Percentiles rank a stretch among this genome's conserved stretches.
These are phyloP conservation scores for Psettodes erumei DNA, from an alignment of 2,113 vertebrate genomes.

Conservation along the genomic window DNA sequence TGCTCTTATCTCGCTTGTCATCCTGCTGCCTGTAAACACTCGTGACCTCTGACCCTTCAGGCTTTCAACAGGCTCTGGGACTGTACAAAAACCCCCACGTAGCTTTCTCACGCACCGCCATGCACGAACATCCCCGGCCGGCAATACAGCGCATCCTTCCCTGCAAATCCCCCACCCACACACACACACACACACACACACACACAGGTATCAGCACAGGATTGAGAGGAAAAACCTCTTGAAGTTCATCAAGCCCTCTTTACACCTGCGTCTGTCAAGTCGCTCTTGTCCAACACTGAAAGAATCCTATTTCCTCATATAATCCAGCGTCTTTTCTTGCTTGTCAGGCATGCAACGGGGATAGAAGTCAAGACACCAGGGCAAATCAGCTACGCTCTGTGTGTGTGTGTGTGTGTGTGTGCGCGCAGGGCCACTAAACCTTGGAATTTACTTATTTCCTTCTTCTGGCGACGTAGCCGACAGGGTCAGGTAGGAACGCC, in stretches of 20 bases:
- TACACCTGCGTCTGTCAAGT: conserved; percentile 31
- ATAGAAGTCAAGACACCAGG: conserved; percentile 40
- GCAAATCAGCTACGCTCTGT: background rate
- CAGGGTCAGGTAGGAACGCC: background rate
- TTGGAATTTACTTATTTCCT: background rate
- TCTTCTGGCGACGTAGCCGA: background rate
- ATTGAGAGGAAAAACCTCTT: conserved; percentile 34
- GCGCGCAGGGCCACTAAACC: no score
- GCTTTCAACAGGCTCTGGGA: conserved; percentile 25
- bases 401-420: no score
- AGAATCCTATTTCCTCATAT: conserved; percentile 50
- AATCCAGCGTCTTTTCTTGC: conserved; percentile 45
- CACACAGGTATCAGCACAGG: conserved; percentile 25
- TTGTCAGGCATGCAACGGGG: conserved; percentile 36
- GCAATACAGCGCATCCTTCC: background rate
- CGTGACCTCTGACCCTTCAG: conserved; percentile 48
- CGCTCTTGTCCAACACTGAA: conserved; percentile 32
- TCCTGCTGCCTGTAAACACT: conserved; percentile 47
- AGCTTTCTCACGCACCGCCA: conserved; percentile 11
- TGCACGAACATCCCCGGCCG: background rate
- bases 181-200: no score
- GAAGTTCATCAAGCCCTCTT: conserved; percentile 35
- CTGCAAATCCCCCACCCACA: background rate
- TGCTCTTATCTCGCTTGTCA: conserved; percentile 23
- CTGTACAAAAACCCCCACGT: conserved; percentile 21